These are phyloP conservation scores for Homalodisca vitripennis DNA, from an alignment of 1,140 invertebrate species.

Conservation along the genomic window DNA sequence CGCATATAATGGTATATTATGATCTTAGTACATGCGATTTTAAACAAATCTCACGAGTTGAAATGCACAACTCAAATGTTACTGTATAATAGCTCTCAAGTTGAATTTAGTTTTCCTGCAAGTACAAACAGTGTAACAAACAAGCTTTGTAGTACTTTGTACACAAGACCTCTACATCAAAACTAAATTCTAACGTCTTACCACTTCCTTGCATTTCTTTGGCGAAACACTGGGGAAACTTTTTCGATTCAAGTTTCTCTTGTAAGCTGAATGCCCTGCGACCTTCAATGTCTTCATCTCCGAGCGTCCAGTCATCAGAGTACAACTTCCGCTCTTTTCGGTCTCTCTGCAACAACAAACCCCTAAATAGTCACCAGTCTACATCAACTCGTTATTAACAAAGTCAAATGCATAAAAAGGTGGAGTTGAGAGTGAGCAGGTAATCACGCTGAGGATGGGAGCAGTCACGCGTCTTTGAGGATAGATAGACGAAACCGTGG, in stretches of 20 bases:
- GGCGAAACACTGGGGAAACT: slow-evolving; percentile 75
- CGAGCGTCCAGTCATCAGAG: slow-evolving; percentile 86
- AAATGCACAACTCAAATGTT: neutral
- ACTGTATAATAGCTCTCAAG: neutral
- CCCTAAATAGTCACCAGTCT: no score
- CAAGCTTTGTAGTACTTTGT: neutral
- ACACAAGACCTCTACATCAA: neutral
- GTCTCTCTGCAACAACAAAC: no score
- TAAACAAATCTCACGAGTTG: no score
- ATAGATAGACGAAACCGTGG: no score
- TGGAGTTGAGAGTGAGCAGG: no score
- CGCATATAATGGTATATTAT: no score
- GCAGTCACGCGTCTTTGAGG: no score
- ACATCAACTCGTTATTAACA: no score
- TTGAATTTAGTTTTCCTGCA: neutral
- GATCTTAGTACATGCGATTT: no score
- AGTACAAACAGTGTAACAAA: neutral
- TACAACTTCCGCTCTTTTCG: no score
- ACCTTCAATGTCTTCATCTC: slow-evolving; percentile 82
- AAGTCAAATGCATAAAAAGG: no score
- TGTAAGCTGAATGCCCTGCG: slow-evolving; percentile 85
- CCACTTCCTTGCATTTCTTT: slow-evolving; percentile 77
- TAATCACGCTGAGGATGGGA: no score
- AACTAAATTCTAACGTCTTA: neutral
- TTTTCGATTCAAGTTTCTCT: slow-evolving; percentile 83